phyloP scores from a whole-genome alignment of 2,797 vertebrate species.

The Meda fulgida region DNA sequence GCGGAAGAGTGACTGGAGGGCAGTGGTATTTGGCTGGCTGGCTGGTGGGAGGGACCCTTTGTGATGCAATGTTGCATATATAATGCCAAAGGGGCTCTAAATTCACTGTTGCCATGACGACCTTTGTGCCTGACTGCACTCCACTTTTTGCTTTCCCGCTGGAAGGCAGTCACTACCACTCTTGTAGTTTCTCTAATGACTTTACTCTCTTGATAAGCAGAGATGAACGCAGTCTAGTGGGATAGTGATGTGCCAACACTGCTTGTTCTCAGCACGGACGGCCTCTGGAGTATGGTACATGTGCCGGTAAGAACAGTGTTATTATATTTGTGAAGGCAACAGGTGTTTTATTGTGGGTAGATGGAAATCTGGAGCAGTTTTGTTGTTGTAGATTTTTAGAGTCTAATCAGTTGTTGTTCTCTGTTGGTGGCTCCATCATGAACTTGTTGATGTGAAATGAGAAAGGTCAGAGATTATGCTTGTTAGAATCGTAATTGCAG shows the following conservation, averaged over 20 bases:
- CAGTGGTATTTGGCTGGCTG: conserved; percentile 75
- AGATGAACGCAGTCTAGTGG: conserved; percentile 51
- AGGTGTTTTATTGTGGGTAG: conserved; percentile 50
- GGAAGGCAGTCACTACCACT: conserved; percentile 70
- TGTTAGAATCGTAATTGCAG: conserved; percentile 12
- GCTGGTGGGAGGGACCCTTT: conserved; percentile 86
- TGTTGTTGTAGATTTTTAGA: neutral
- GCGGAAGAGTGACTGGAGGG: conserved; percentile 70
- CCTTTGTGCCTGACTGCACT: conserved; percentile 93
- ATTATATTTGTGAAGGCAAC: conserved; percentile 44
- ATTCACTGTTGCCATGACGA: conserved; percentile 93
- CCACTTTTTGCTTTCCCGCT: conserved; percentile 73
- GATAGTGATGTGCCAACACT: conserved; percentile 44
- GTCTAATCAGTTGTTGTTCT: conserved; percentile 20
- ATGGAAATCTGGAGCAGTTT: neutral
- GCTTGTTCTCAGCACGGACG: conserved; percentile 31
- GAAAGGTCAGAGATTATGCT: conserved; percentile 28
- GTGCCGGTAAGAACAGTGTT: conserved; percentile 73
- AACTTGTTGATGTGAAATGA: conserved; percentile 22
- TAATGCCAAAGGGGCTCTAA: conserved; percentile 88
- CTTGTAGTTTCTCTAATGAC: conserved; percentile 63
- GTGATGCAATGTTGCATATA: conserved; percentile 91
- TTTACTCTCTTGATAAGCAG: conserved; percentile 39
- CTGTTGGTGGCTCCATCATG: conserved; percentile 8
- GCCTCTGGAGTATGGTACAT: conserved; percentile 75